Conservation (phyloP, 2,113 vertebrate genomes). For the Rhabdornis inornatus region DNA sequence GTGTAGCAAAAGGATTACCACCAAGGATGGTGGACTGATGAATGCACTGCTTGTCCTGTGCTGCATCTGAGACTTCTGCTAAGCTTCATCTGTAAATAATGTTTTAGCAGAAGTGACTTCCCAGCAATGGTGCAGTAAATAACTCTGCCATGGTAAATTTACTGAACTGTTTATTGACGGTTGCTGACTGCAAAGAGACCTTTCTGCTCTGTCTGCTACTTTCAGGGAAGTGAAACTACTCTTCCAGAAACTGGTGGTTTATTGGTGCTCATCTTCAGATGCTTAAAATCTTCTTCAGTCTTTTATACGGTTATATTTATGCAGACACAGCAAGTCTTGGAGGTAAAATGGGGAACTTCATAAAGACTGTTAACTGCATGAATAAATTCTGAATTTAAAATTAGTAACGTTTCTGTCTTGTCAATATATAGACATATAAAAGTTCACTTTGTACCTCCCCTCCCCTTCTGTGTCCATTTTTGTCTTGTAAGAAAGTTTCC, state of each 20-base stretch:
- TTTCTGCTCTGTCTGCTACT: background rate
- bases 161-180: background rate
- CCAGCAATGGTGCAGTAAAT: background rate
- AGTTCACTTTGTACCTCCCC: background rate
- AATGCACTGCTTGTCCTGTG: background rate
- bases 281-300: background rate
- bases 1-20: background rate
- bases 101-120: background rate
- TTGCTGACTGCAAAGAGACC: background rate
- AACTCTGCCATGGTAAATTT: background rate
- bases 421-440: background rate
- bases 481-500: background rate
- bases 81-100: background rate
- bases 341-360: constrained; percentile 5
- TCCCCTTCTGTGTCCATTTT: background rate
- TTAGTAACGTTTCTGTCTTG: background rate
- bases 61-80: background rate
- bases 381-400: constrained; percentile 25
- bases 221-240: background rate
- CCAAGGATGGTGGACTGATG: rapidly evolving
- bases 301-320: background rate
- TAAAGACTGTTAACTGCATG: background rate
- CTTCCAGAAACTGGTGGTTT: background rate
- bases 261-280: background rate
- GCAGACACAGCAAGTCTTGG: background rate